phyloP scores from a whole-genome alignment of 1,140 invertebrate genomes.

The Drosophila orosa region DNA sequence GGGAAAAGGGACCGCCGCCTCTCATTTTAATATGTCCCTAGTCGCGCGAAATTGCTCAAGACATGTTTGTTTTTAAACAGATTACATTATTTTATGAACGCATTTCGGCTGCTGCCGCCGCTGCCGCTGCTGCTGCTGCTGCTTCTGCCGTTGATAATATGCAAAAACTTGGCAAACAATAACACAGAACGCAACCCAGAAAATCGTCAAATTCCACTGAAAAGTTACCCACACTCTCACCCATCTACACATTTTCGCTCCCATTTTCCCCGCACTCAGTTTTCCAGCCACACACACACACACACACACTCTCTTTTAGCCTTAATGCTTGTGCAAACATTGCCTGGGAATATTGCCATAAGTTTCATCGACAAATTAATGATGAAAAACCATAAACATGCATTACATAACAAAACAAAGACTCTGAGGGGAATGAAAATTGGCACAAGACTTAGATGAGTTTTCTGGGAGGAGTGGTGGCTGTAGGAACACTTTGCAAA shows the following conservation, averaged over 20 bases:
- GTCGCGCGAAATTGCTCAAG: conserved; percentile 78
- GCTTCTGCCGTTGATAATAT: conserved; percentile 71
- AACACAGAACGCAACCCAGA: conserved; percentile 69
- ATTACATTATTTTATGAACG: conserved; percentile 83
- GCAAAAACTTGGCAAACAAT: conserved; percentile 82
- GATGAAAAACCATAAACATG: conserved; percentile 79
- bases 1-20: conserved; percentile 33
- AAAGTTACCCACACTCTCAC: conserved; percentile 54
- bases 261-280: conserved; percentile 15
- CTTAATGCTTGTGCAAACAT: conserved; percentile 70
- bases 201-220: conserved; percentile 73
- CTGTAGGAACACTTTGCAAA: not conserved
- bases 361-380: conserved; percentile 82
- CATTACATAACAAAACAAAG: conserved; percentile 78
- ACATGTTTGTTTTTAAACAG: conserved; percentile 83
- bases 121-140: conserved; percentile 27
- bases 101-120: conserved; percentile 49
- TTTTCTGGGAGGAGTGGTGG: not conserved
- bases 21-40: conserved; percentile 79
- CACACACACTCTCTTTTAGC: conserved; percentile 33
- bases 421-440: conserved; percentile 24
- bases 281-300: conserved; percentile 29
- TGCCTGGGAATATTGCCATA: conserved; percentile 77
- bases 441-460: conserved; percentile 29
- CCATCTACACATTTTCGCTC: not conserved